Evolutionary conservation across 64 coral and sea anemone genomes (phyloP).

Genomic region (Dendrophyllia cribrosa): DNA sequence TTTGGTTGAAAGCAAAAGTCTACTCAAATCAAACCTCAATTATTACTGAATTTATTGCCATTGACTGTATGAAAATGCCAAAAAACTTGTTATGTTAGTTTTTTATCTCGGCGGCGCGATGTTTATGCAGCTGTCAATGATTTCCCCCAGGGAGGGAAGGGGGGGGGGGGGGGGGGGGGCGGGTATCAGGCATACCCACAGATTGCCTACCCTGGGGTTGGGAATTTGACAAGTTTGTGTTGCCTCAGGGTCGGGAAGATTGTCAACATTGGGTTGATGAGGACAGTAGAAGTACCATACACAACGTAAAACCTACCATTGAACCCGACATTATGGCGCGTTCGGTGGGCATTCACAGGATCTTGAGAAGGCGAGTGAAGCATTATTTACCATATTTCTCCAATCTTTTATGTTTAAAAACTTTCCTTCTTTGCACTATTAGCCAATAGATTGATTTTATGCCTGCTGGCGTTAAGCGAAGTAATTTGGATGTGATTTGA

Average conservation of each 20-base stretch:
- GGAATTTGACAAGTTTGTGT: background rate
- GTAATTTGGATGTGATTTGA: background rate
- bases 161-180: too few species aligned
- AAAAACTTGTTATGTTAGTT: too few species aligned
- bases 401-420: background rate
- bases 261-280: background rate
- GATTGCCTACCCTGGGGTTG: background rate
- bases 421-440: background rate
- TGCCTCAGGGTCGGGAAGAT: background rate
- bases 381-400: too few species aligned
- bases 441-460: background rate
- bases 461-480: background rate
- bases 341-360: background rate
- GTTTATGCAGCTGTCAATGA: background rate
- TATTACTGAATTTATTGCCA: too few species aligned
- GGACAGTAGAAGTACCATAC: background rate
- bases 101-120: too few species aligned
- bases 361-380: too few species aligned
- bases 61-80: too few species aligned
- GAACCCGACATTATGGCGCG: background rate
- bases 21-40: too few species aligned
- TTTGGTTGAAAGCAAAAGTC: too few species aligned
- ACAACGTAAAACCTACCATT: background rate
- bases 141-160: background rate
- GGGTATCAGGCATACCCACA: background rate